These are phyloP conservation scores for Mormyrus hasselquistii DNA, from an alignment of 2,797 vertebrate species.

Conservation along the genomic window DNA sequence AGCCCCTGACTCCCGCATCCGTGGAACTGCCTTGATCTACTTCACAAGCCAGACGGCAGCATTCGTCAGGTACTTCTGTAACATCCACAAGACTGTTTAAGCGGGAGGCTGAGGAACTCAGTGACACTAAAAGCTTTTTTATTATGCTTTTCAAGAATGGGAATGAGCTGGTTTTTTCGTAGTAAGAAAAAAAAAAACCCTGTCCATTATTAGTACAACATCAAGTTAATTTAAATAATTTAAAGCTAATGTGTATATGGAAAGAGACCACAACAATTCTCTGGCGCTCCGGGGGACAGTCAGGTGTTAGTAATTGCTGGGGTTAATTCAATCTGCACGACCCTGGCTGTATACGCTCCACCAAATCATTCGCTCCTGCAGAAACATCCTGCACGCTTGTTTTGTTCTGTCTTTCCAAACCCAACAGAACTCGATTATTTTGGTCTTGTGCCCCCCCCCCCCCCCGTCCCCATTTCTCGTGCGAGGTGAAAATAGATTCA, in stretches of 20 bases:
- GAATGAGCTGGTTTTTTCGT: not conserved
- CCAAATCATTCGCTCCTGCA: not conserved
- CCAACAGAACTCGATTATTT: not conserved
- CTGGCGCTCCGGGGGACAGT: not conserved
- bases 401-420: not conserved
- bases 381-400: not conserved
- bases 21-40: not conserved
- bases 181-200: not conserved
- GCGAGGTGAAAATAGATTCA: constrained; percentile 18
- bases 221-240: not conserved
- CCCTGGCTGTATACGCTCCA: not conserved
- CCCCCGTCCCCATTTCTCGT: not conserved
- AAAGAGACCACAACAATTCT: not conserved
- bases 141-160: constrained; percentile 18
- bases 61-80: constrained; percentile 22
- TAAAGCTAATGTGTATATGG: constrained; percentile 4
- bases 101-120: constrained; percentile 29
- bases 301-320: not conserved
- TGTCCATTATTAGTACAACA: not conserved
- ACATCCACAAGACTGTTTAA: constrained; percentile 15
- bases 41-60: not conserved
- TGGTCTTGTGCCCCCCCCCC: not conserved
- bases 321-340: not conserved
- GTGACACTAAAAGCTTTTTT: constrained; percentile 25
- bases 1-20: not conserved